These are phyloP conservation scores for Gryllus longicercus DNA, from an alignment of 2,888 invertebrate genomes.

Conservation along the genomic window DNA sequence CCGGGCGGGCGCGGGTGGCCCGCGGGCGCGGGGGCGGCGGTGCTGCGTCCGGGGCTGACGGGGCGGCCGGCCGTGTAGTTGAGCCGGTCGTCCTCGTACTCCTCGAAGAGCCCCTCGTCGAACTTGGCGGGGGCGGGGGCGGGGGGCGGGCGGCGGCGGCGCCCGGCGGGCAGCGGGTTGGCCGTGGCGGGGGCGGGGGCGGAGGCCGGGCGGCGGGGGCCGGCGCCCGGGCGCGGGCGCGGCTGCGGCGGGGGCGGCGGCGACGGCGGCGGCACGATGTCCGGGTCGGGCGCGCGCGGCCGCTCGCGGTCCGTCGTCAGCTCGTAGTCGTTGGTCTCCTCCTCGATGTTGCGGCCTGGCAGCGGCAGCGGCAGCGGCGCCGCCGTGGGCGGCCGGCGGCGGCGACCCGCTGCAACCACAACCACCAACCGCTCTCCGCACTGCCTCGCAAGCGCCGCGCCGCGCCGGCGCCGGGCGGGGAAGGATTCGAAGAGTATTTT, in stretches of 20 bases:
- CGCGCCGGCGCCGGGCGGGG: no score
- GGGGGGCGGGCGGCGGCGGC: neutral
- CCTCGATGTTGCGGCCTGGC: neutral
- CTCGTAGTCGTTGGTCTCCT: slow-evolving; percentile 5
- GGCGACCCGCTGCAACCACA: neutral
- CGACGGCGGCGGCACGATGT: neutral
- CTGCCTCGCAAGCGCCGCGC: no score
- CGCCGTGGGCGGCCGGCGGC: neutral
- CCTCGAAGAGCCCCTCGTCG: slow-evolving; percentile 33
- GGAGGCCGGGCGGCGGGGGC: neutral
- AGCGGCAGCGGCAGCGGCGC: neutral
- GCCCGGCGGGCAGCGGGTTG: neutral
- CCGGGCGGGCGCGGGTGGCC: slow-evolving; percentile 11
- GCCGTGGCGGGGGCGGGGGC: neutral
- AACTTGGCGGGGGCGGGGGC: slow-evolving; percentile 25
- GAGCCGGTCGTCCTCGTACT: slow-evolving; percentile 34
- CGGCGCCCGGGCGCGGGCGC: neutral
- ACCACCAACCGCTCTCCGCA: neutral
- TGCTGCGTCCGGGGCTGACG: slow-evolving; percentile 38
- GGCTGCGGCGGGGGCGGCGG: neutral
- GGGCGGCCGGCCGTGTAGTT: slow-evolving; percentile 12
- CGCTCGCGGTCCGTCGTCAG: slow-evolving; percentile 17
- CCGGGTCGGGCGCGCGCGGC: neutral
- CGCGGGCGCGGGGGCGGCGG: slow-evolving; percentile 43
- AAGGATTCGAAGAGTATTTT: no score